phyloP scores from a whole-genome alignment of 2,113 vertebrate species.

The Monarcha castaneiventris region DNA sequence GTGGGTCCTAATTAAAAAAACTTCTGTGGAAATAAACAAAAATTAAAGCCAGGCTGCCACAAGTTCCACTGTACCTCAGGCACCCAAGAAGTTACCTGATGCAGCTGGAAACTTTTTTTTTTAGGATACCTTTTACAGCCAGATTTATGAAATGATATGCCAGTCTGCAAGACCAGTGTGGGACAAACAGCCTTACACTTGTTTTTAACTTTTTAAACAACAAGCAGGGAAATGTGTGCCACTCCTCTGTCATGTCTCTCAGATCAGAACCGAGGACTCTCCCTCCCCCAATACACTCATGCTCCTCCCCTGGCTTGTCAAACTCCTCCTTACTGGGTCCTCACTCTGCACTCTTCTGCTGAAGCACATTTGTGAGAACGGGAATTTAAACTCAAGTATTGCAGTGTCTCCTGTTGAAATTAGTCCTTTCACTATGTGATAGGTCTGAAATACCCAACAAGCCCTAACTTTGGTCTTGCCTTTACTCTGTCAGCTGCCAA shows the following conservation, averaged over 20 bases:
- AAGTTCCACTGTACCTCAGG: not conserved
- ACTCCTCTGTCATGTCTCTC: too few species aligned
- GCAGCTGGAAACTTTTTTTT: not conserved
- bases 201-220: not conserved
- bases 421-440: rapidly evolving
- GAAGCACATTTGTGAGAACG: not conserved
- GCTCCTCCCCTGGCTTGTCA: not conserved
- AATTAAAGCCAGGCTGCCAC: not conserved
- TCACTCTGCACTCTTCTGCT: not conserved
- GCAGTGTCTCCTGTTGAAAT: not conserved
- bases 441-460: not conserved
- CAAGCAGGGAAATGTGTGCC: not conserved
- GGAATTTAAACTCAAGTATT: not conserved
- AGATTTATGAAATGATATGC: not conserved
- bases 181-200: not conserved
- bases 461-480: not conserved
- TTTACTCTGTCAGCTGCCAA: not conserved
- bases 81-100: not conserved
- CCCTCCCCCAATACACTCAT: not conserved
- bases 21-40: not conserved
- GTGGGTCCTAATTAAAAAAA: not conserved
- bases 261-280: not conserved
- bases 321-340: not conserved
- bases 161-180: not conserved
- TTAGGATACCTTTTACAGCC: not conserved